Base-by-base conservation (phyloP, 2,797 vertebrate species). In the Synanceia verrucosa region DNA sequence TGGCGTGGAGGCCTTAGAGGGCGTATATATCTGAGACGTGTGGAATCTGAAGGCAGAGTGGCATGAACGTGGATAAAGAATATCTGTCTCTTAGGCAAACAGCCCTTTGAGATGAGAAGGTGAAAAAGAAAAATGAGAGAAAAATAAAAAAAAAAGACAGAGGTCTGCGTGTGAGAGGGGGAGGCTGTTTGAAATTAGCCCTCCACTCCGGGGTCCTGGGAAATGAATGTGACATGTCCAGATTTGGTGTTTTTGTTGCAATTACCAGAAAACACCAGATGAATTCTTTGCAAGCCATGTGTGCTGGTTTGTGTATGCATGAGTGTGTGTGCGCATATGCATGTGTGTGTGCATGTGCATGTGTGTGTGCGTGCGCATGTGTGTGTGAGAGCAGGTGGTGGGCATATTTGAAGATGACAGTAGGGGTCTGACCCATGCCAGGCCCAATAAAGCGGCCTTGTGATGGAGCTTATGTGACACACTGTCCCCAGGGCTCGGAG, bases 321-420 rank as follows among this genome's bases (percentile, higher is more conserved):
- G 82, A 75, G 70, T 41, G 76, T 90, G 82, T 70, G 78, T 46
- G 59, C 79, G 70, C 78, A 79, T 60, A 74, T 57, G 83, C 65
- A 79, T 83, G 79, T 81, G 55, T 73, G 78, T 69, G 70, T 67
- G 50, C 58, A 59, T 63, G 34, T 68, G 56, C 58, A 10, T 56
- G 66, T 69, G 34, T 41, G 37, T 26, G 36, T 41, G 55, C 23
- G 31, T 36, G 31, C 36, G 72, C 68, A 69, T 59, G 56, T 65
- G 53, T 23, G 16, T 52, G 79, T 74, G 78, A 75, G 89, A 86
- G 86, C 91, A 93, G 91, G 90, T 92, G 93, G 88, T 78, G 65
- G 90, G 90, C 92, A 93, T 93, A 94, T 94, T 94, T 91, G 91
- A 91, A 91, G 89, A 88, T 91, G 92, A 93, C 92, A 92, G 92